Percentiles rank a stretch among this genome's conserved stretches.
Conservation (phyloP, 2,888 invertebrate species). For the Sesia bembeciformis region DNA sequence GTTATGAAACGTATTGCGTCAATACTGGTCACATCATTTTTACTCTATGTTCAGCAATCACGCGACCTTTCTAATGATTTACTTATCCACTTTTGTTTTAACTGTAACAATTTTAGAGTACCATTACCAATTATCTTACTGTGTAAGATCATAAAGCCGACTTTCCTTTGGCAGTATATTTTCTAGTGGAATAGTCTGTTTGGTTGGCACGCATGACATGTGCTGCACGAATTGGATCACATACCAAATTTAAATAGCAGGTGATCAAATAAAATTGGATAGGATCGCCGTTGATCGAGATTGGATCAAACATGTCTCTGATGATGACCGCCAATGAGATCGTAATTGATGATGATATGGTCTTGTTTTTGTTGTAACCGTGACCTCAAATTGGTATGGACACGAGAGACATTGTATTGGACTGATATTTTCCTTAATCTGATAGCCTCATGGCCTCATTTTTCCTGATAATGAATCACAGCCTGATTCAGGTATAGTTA, state of each 20-base stretch:
- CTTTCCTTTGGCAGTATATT: neutral
- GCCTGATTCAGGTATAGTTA: too few species aligned
- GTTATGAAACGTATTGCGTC: constrained; percentile 50
- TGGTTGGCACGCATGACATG: constrained; percentile 22
- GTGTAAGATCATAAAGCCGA: neutral
- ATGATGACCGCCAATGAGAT: constrained; percentile 4
- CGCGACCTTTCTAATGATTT: constrained; percentile 38
- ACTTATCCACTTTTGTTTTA: neutral
- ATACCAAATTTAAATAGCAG: constrained; percentile 35
- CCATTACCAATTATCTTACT: neutral
- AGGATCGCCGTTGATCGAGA: constrained; percentile 5
- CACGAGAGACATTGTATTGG: too few species aligned
- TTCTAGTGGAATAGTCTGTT: constrained; percentile 1
- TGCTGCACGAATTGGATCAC: constrained; percentile 32
- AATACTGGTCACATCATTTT: constrained; percentile 40
- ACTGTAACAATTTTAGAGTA: neutral
- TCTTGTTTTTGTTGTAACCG: constrained; percentile 3
- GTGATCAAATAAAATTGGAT: constrained; percentile 24
- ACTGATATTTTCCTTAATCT: too few species aligned
- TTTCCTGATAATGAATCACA: too few species aligned
- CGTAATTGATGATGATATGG: constrained; percentile 9
- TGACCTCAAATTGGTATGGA: neutral
- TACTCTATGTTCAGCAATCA: constrained; percentile 27
- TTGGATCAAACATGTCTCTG: constrained; percentile 2
- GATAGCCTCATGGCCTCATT: too few species aligned